Percentiles rank a stretch among this genome's conserved stretches.
Conservation (phyloP, 2,113 vertebrate species). For the Micromys minutus region DNA sequence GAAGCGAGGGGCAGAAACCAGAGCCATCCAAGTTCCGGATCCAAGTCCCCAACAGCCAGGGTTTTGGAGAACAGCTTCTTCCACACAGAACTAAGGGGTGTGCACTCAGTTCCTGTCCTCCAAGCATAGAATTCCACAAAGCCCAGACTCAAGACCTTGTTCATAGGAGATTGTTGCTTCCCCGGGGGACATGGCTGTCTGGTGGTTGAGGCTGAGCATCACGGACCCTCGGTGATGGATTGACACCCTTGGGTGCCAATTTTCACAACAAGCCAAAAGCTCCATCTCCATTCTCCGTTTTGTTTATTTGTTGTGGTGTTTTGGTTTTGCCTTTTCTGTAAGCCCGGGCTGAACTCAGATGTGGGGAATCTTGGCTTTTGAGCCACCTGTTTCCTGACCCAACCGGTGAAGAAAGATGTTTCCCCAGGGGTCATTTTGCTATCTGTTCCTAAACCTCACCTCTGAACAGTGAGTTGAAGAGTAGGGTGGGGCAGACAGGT, state of each 20-base stretch:
- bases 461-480: fast-evolving
- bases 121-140: background rate
- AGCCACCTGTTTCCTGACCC: background rate
- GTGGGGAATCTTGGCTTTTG: background rate
- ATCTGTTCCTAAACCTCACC: background rate
- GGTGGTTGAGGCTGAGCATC: background rate
- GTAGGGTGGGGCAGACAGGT: background rate
- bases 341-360: background rate
- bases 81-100: background rate
- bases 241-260: fast-evolving
- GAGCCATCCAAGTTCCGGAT: background rate
- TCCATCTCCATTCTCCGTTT: background rate
- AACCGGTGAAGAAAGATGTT: background rate
- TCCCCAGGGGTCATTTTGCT: background rate
- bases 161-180: background rate
- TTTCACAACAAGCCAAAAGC: background rate
- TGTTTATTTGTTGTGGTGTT: background rate
- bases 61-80: background rate
- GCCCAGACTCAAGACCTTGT: background rate
- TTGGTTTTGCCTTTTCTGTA: background rate
- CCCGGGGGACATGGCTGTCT: background rate
- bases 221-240: background rate
- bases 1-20: background rate
- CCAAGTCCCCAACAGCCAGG: background rate
- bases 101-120: background rate